Evolutionary conservation across 2,888 invertebrate species (phyloP).

Genomic region (Diadegma fenestrale): DNA sequence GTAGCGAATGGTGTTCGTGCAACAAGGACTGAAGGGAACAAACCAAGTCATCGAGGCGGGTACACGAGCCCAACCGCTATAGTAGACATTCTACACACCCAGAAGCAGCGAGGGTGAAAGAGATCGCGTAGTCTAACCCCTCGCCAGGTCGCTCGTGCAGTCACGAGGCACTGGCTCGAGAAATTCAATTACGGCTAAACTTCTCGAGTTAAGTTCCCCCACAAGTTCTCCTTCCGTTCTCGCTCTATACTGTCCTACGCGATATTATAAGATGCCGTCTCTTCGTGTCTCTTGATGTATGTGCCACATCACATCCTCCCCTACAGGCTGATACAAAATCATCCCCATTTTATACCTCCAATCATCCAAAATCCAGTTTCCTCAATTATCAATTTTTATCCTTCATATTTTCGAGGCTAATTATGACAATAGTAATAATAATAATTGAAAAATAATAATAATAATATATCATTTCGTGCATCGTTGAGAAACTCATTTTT

Average conservation of each 20-base stretch:
- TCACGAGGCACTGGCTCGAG: conserved; percentile 83
- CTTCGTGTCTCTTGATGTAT: conserved; percentile 23
- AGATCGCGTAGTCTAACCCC: conserved; percentile 63
- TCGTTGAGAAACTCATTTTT: no score
- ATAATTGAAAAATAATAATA: no score
- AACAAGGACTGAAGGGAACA: conserved; percentile 32
- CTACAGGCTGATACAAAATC: conserved; percentile 11
- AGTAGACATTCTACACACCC: conserved; percentile 51
- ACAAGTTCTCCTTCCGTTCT: conserved; percentile 52
- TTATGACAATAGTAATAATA: no score
- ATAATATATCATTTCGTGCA: no score
- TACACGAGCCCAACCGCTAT: conserved; percentile 53
- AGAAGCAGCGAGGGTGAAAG: conserved; percentile 68
- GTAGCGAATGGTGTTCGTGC: conserved; percentile 28
- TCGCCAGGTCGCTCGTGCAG: conserved; percentile 71
- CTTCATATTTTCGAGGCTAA: no score
- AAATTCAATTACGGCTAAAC: conserved; percentile 84
- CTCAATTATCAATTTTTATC: no score
- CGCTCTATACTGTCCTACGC: conserved; percentile 61
- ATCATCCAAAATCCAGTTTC: no score
- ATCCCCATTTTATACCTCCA: neutral
- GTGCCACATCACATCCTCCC: conserved; percentile 17
- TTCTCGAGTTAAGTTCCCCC: conserved; percentile 82
- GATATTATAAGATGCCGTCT: conserved; percentile 34
- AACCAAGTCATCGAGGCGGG: conserved; percentile 51